Base-by-base conservation (phyloP, 2,888 invertebrate species). In the Spicauda simplicius region DNA sequence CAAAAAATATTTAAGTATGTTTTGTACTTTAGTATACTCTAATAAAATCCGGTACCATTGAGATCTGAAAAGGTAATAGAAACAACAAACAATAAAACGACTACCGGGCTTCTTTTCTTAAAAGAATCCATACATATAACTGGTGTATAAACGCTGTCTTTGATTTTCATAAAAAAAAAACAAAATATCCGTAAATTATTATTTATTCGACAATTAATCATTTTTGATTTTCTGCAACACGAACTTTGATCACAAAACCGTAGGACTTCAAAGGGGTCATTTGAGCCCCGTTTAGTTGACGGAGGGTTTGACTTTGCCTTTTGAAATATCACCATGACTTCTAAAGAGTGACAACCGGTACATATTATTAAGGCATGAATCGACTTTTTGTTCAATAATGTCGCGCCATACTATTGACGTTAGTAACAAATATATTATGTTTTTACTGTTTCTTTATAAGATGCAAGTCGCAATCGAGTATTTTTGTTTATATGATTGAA, bases 191-290 rank as follows among this genome's bases (percentile, higher is more conserved):
- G 54, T 60, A 48, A 66, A 25, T 25, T 25, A 55, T 65, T 30
- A 60, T 66, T 87, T 84, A n/a, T 78, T 81, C 82, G 80, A 78
- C 85, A 86, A 88, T 88, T 89, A 89, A 88, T 89, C 85, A 87
- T 84, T 79, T 85, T 86, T 84, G 87, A 84, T 84, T 81, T 84
- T 83, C 81, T 80, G 76, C 81, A 83, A 81, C 77, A 77, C 78
- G 76, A 77, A 78, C 77, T 80, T 79, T 77, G 78, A 83, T 84
- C 85, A 86, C 83, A 87, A 87, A 85, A 83, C 80, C 80, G 74
- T 77, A 79, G 76, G 75, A 75, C 73, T 74, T 80, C 78, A 84
- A 86, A 84, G 81, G 86, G 86, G 85, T 86, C 86, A 88, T 86
- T 84, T 78, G 81, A 83, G 82, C 86, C 87, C 86, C 85, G 84